Percentiles rank a stretch among this genome's conserved stretches.
phyloP scores from a whole-genome alignment of 2,888 invertebrate species.

The Panopea generosa region DNA sequence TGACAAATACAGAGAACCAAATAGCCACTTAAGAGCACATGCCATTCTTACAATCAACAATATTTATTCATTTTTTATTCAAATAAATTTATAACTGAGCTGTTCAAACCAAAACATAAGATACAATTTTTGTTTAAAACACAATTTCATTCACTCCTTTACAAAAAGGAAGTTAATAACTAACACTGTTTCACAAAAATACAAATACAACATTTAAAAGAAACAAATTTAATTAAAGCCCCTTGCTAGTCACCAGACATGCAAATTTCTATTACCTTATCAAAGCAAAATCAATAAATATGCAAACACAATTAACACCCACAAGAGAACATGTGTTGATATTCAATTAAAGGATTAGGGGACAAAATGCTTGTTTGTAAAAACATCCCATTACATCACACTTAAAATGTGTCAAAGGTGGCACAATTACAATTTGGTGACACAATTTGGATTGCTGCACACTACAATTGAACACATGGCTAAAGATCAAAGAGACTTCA shows the following conservation, averaged over 20 bases:
- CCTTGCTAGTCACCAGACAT: slow-evolving; percentile 8
- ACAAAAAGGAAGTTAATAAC: no score
- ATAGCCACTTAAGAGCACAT: no score
- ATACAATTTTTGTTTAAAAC: no score
- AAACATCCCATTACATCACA: slow-evolving; percentile 34
- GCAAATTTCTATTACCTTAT: background rate
- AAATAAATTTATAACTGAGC: no score
- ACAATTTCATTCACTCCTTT: no score
- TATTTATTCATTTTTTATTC: no score
- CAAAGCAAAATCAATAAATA: slow-evolving; percentile 9
- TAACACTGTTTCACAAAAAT: no score
- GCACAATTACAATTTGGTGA: slow-evolving; percentile 13
- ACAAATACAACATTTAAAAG: background rate
- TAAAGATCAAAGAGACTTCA: slow-evolving; percentile 36
- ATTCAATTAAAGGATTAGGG: slow-evolving; percentile 30
- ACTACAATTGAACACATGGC: no score
- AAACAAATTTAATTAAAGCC: background rate
- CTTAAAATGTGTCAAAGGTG: slow-evolving; percentile 26
- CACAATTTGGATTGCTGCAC: background rate
- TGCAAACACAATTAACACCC: slow-evolving; percentile 14
- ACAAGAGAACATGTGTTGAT: slow-evolving; percentile 21
- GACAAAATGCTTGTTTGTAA: slow-evolving; percentile 38
- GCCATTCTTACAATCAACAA: no score
- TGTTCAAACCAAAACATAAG: no score
- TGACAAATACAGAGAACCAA: no score